Base-by-base conservation (phyloP, 2,888 invertebrate species). In the Apodemia duryi region DNA sequence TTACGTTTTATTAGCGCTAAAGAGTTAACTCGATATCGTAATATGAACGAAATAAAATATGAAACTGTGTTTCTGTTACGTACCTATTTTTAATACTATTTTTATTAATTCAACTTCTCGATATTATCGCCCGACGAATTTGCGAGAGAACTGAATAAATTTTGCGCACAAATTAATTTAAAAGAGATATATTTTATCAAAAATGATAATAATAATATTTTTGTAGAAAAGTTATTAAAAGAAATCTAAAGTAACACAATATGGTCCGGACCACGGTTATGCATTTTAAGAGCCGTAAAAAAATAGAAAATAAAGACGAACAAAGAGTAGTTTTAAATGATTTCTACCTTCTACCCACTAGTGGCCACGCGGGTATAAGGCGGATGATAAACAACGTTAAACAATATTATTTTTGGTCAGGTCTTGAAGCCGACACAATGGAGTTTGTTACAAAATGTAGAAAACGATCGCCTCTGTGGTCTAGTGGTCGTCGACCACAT, bases 271-370 rank as follows among this genome's bases (percentile, higher is more conserved):
- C 63, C 68, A 52, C 62, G 68, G 11, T 13, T 68, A 57, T 63
- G 61, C 28, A 68, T 63, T 46, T 10, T 67, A 67, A 64, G 57
- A 29, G 52, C 52, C 46, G 62, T 67, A 63, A 64, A 66, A 64
- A 66, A 54, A 66, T 68, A 61, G 57, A 63, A 61, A 54, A 66
- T 21, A 21, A 21, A 21, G 21, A 21, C 21, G 51, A 64, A 63
- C 57, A 63, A 67, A 46, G 65, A 70, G 21, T 21, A 21, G 52
- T 70, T 41, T 62, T 69, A 62, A 69, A 69, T 62, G 70, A 69
- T 63, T 68, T 69, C 49, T 68, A 70, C 63, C 5, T 46, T 46
- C 46, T 46, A 9, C 2, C 10, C 46, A 46, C 5, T 46, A 46
- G 7, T 35, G 35, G 1, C 35, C 35, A 35, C 35, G 35, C 35